Percentiles rank a stretch among this genome's conserved stretches.
These are phyloP conservation scores for Rhinoderma darwinii DNA, from an alignment of 2,113 vertebrate species.

Conservation along the genomic window DNA sequence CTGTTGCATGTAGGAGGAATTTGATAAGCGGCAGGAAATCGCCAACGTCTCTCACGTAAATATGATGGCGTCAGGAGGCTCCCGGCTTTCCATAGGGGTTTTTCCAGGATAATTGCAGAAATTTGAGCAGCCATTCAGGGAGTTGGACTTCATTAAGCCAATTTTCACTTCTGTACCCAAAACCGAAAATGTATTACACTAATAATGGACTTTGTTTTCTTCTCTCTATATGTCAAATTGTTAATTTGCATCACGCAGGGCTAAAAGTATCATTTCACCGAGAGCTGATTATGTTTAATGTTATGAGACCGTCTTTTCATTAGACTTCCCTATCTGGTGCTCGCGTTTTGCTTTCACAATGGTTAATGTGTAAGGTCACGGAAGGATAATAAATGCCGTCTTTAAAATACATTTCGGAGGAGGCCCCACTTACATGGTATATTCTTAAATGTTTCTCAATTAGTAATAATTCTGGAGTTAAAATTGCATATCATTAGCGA, in stretches of 20 bases:
- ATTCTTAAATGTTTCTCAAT: constrained; percentile 54
- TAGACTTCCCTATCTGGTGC: constrained; percentile 61
- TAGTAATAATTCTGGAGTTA: constrained; percentile 58
- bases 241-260: constrained; percentile 64
- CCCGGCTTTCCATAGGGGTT: constrained; percentile 62
- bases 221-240: constrained; percentile 67
- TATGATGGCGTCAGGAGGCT: constrained; percentile 39
- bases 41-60: constrained; percentile 15
- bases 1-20: constrained; percentile 51
- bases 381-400: constrained; percentile 58
- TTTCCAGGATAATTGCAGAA: constrained; percentile 68
- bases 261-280: constrained; percentile 61
- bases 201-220: constrained; percentile 62
- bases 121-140: constrained; percentile 64
- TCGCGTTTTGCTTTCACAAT: constrained; percentile 40
- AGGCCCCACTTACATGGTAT: constrained; percentile 43
- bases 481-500: constrained; percentile 56
- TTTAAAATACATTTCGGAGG: constrained; percentile 53
- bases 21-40: constrained; percentile 40
- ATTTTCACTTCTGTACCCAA: constrained; percentile 66
- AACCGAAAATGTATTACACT: constrained; percentile 64
- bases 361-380: constrained; percentile 58
- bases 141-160: constrained; percentile 68
- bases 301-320: constrained; percentile 62
- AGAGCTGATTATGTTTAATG: constrained; percentile 63